These are phyloP conservation scores for Peromyscus attwateri DNA, from an alignment of 2,797 vertebrate genomes.

Conservation along the genomic window DNA sequence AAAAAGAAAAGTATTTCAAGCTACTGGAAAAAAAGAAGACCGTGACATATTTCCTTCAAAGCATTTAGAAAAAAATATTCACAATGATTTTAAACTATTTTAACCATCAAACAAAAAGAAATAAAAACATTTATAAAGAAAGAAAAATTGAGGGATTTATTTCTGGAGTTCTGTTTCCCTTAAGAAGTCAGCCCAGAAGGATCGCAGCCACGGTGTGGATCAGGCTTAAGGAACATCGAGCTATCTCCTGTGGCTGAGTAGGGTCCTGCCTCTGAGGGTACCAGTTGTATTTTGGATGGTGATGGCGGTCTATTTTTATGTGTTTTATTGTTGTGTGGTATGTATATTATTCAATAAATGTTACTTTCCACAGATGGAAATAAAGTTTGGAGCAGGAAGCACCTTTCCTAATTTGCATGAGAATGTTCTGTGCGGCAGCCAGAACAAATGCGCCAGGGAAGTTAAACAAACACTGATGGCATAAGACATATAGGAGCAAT, in stretches of 20 bases:
- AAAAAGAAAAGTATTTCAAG: not conserved
- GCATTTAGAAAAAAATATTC: not conserved
- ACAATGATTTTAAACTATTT: not conserved
- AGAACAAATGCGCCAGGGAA: not conserved
- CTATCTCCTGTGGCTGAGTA: not conserved
- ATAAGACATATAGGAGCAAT: not conserved
- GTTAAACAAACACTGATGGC: not conserved
- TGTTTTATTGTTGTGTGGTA: not conserved
- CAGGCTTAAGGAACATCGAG: not conserved
- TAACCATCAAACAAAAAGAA: not conserved
- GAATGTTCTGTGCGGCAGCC: not conserved
- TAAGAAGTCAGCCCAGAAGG: not conserved
- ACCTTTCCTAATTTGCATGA: not conserved
- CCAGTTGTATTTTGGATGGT: not conserved
- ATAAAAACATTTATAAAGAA: not conserved
- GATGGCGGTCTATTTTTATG: not conserved
- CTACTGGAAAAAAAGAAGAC: not conserved
- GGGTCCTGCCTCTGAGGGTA: not conserved
- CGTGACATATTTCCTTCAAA: not conserved
- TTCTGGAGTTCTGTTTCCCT: not conserved
- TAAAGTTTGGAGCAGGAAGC: not conserved
- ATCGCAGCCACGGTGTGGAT: not conserved
- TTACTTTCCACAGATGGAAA: not conserved
- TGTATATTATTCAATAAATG: not conserved
- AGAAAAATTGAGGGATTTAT: not conserved